phyloP scores from a whole-genome alignment of 2,797 vertebrate genomes.

The Morus bassanus region DNA sequence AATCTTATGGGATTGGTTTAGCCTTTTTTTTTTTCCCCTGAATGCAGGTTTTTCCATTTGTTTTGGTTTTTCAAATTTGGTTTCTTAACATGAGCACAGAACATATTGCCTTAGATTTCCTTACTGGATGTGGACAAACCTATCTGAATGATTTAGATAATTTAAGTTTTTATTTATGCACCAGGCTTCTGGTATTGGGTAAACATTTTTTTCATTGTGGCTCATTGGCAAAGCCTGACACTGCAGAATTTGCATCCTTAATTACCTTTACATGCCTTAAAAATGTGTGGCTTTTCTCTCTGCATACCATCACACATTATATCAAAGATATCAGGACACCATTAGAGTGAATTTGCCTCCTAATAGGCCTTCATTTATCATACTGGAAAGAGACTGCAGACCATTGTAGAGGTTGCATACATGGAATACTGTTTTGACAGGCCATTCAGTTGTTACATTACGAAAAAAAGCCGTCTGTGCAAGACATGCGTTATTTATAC shows the following conservation, averaged over 20 bases:
- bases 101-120: background rate
- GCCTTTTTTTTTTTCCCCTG: background rate
- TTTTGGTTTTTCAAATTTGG: background rate
- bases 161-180: background rate
- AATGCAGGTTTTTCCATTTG: background rate
- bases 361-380: background rate
- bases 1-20: background rate
- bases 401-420: background rate
- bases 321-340: background rate
- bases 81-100: slow-evolving; percentile 3
- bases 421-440: background rate
- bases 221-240: background rate
- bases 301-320: background rate
- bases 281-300: background rate
- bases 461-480: background rate
- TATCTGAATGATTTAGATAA: background rate
- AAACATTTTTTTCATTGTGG: background rate
- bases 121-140: background rate
- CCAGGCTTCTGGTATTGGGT: background rate
- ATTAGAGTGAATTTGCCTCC: background rate
- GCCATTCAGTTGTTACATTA: background rate
- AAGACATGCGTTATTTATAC: slow-evolving; percentile 29
- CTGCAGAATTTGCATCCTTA: background rate
- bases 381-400: background rate
- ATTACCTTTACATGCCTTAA: background rate